Evolutionary conservation across 2,113 vertebrate genomes (phyloP).

Genomic region (Pterophyllum scalare): DNA sequence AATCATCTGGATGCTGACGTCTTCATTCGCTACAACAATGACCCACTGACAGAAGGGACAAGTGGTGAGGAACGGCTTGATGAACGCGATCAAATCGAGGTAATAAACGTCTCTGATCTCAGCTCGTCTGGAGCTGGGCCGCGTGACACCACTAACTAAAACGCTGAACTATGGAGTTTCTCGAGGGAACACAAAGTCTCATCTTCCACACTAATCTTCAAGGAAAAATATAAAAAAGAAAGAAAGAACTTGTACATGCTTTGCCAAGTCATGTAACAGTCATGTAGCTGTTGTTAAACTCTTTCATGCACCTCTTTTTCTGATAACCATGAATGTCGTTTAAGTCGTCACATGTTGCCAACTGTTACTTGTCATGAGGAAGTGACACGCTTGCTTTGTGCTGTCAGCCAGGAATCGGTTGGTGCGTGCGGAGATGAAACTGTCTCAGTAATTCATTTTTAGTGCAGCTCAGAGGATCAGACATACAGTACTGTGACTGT

Average conservation of each 20-base stretch:
- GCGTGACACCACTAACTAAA: neutral
- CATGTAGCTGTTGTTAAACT: neutral
- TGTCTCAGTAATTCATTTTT: conserved; percentile 32
- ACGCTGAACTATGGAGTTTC: conserved; percentile 13
- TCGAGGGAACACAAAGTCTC: neutral
- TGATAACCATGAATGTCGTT: neutral
- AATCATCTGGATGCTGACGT: neutral
- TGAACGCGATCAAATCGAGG: neutral
- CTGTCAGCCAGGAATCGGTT: conserved; percentile 1
- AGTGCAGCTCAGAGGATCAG: neutral
- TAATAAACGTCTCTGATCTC: neutral
- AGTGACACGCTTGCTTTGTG: neutral
- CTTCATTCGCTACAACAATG: neutral
- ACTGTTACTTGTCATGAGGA: neutral
- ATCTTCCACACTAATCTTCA: neutral
- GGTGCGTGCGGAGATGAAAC: neutral
- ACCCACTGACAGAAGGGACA: neutral
- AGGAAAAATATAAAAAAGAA: neutral
- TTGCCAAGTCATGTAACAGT: neutral
- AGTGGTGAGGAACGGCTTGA: neutral
- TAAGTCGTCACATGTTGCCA: neutral
- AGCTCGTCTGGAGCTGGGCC: neutral
- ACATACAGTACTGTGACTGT: neutral
- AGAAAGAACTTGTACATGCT: neutral
- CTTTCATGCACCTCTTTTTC: neutral